Evolutionary conservation across 2,797 vertebrate genomes (phyloP).

Genomic region (Rhinoraja longicauda): DNA sequence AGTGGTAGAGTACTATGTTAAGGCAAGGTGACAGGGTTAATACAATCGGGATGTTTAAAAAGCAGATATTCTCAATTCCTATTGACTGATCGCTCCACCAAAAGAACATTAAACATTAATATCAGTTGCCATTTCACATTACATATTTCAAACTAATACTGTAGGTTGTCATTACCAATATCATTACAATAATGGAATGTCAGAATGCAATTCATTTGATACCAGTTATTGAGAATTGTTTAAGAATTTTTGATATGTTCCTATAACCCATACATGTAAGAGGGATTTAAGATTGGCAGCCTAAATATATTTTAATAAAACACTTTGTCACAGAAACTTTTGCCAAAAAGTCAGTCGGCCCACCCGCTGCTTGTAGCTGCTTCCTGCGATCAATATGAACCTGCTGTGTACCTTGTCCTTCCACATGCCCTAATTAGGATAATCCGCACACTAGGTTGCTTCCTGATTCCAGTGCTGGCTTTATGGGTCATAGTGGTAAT

Average conservation of each 20-base stretch:
- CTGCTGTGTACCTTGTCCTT: not conserved
- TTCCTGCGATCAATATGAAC: not conserved
- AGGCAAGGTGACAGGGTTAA: not conserved
- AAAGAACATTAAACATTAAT: not conserved
- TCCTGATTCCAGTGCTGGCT: conserved; percentile 22
- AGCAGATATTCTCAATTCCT: not conserved
- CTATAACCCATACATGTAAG: not conserved
- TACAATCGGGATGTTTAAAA: not conserved
- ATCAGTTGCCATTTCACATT: not conserved
- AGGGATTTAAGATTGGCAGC: not conserved
- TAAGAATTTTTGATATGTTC: not conserved
- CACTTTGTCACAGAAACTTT: not conserved
- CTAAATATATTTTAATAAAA: not conserved
- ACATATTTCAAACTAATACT: not conserved
- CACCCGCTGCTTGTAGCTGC: not conserved
- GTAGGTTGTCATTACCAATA: not conserved
- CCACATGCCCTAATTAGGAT: conserved; percentile 2
- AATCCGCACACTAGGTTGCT: not conserved
- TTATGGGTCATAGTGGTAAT: conserved; percentile 9
- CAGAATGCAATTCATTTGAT: not conserved
- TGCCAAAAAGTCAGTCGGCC: not conserved
- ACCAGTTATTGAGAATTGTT: not conserved
- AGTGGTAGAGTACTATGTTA: not conserved
- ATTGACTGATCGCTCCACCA: no score
- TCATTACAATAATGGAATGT: not conserved